Conservation (phyloP, 2,797 vertebrate genomes). For the Hippopotamyrus pictus region DNA sequence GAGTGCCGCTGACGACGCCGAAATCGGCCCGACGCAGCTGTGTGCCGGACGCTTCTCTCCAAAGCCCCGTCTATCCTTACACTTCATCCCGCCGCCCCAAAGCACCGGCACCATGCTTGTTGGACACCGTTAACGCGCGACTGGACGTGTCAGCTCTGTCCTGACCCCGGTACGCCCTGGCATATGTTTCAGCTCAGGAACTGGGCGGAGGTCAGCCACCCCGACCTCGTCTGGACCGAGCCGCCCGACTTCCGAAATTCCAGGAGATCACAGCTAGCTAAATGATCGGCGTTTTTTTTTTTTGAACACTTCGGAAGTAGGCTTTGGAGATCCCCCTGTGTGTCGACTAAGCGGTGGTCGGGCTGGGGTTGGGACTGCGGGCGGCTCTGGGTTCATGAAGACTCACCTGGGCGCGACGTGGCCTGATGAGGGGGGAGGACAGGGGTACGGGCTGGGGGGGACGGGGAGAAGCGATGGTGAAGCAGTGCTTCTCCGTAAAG, state of each 20-base stretch:
- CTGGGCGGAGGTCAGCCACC: neutral
- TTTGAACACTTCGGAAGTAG: neutral
- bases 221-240: neutral
- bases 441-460: neutral
- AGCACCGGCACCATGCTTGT: neutral
- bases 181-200: neutral
- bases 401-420: neutral
- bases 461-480: neutral
- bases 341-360: neutral
- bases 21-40: neutral
- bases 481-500: neutral
- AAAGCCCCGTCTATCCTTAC: neutral
- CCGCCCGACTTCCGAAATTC: neutral
- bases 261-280: neutral
- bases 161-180: neutral
- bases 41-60: neutral
- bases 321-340: neutral
- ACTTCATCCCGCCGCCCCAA: neutral
- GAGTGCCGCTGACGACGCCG: neutral
- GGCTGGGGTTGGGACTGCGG: neutral
- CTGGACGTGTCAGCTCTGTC: neutral
- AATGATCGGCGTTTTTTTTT: neutral
- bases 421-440: neutral
- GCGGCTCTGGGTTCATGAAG: neutral
- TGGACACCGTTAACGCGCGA: neutral